A percentile compares a stretch with the other conserved stretches of the same genome.
Evolutionary conservation across 2,113 vertebrate species (phyloP).

Genomic region (Tenebrosternarchus preto): DNA sequence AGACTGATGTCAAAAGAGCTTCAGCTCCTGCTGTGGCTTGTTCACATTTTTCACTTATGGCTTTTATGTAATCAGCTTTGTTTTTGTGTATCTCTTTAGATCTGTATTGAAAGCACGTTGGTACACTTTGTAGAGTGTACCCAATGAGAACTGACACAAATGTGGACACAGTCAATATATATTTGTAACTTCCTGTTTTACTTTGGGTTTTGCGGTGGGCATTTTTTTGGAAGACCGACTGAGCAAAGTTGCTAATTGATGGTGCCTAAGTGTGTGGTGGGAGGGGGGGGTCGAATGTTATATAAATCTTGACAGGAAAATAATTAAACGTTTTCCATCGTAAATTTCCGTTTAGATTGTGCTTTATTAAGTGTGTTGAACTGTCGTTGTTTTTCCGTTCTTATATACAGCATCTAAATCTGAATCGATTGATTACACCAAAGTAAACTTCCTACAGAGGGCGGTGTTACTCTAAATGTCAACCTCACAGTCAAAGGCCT

Average conservation of each 20-base stretch:
- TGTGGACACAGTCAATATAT: conserved; percentile 58
- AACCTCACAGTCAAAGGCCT: no score
- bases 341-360: neutral
- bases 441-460: conserved; percentile 5
- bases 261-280: conserved; percentile 41
- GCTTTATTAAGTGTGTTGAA: neutral
- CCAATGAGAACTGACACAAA: conserved; percentile 61
- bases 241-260: conserved; percentile 56
- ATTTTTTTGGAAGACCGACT: conserved; percentile 54
- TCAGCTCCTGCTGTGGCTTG: neutral
- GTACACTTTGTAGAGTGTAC: conserved; percentile 60
- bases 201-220: conserved; percentile 56
- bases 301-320: conserved; percentile 56
- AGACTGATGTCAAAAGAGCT: neutral
- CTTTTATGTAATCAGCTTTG: conserved; percentile 8
- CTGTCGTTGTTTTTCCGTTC: neutral
- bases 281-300: conserved; percentile 62
- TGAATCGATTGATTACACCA: neutral
- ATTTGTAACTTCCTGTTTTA: conserved; percentile 73
- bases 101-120: conserved; percentile 11
- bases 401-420: neutral
- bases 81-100: neutral
- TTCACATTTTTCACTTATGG: neutral
- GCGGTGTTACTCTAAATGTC: conserved; percentile 18
- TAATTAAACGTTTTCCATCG: conserved; percentile 56